Base-by-base conservation (phyloP, 2,797 vertebrate genomes). In the Odontamblyopus lacepedii region DNA sequence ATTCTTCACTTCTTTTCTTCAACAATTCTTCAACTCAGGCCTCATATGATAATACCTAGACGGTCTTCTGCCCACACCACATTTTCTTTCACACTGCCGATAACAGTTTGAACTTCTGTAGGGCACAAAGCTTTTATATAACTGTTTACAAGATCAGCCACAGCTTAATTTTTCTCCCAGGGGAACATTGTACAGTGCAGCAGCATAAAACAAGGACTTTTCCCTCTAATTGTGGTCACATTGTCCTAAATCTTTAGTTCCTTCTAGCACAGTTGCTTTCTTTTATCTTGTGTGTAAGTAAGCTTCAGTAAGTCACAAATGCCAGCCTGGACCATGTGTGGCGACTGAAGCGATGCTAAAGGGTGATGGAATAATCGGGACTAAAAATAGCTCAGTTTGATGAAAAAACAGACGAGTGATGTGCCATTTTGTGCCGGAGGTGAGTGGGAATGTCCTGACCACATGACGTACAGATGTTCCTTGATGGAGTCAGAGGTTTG, bases 321-420 rank as follows among this genome's bases (percentile, higher is more conserved):
- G 71, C 59, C 64, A 76, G 26, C 6, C 38, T 41, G 29, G 63
- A 26, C 64, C 78, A 67, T 63, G 63, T 74, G 29, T 60, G 70
- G 30, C 51, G 44, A 44, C 63, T 74, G 63, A 72, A 38, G 70
- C 55, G 61, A 29, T 35, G 70, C 63, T 59, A 65, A 59, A 51
- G 48, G 27, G 23, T 69, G 70, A 75, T 68, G 44, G 65, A 77
- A 79, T 81, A 56, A 78, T 73, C 70, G 8, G 35, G 23, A 71
- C 77, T 78, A 81, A 83, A 83, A 78, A 83, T 81, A 83, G 78
- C 77, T 56, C 63, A 72, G 70, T 63, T 60, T 85, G 80, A 87
- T 82, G 75, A 82, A 79, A 48, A 72, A 63, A 70, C 67, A 63
- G 72, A 61, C 5, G 61, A 80, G 41, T 56, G 74, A 79, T 71